Evolutionary conservation across 1,140 invertebrate genomes (phyloP), one percentile per base, ranked within the genome.

Genomic region (Drosophila burlai): DNA sequence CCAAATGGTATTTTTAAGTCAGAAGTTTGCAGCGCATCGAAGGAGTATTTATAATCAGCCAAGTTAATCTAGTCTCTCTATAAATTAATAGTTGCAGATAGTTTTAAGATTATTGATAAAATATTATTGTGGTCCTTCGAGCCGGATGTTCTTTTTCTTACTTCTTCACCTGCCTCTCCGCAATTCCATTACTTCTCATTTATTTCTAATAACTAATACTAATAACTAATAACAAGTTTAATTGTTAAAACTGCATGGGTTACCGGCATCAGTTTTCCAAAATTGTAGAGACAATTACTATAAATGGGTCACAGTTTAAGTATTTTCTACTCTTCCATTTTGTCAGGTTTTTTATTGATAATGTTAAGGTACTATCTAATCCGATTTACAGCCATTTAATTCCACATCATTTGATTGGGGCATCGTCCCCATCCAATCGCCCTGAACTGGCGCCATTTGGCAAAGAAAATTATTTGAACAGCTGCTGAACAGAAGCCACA

Each of bases 401-500:
- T 38, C 16, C 8, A 21, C 24, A 40, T 46, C 7, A 62, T 24
- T 38, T 45, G 54, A n/a, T 24, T 62, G 21, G 72, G 26, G 61
- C 65, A 46, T 58, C 54, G 60, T 46, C 42, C 55, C 75, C 62
- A 57, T 38, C 46, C 42, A 40, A 43, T 65, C 54, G 54, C 58
- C 58, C 40, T 54, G 10, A 77, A 62, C 45, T 64, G 68, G 68
- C 57, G 68, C 68, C 52, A 65, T 69, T 61, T 52, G 74, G 36
- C 50, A 60, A 69, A 69, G 57, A 62, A 77, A 73, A 81, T 65
- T 80, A 74, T 84, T 84, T 64, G 47, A 80, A 81, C 81, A 84
- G 67, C 73, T 84, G 81, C 45, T 54, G 42, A 47, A 42, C 69
- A 73, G 54, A 71, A 73, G 52, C 58, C 49, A 46, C 62, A 79